These are phyloP conservation scores for Numenius arquata DNA, from an alignment of 2,113 vertebrate genomes.

Conservation along the genomic window DNA sequence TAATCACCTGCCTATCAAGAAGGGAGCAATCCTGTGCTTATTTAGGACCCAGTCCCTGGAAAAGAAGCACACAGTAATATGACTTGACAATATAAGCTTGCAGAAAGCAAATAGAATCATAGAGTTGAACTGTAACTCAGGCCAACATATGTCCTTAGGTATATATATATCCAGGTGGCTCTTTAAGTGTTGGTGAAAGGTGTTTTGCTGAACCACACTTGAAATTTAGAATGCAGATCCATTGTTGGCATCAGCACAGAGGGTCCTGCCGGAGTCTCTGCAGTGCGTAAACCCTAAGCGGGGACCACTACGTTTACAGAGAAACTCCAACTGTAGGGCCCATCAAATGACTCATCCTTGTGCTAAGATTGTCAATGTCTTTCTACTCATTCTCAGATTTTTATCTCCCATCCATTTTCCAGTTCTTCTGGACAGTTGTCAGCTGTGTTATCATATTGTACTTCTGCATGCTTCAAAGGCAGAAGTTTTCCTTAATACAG, in stretches of 20 bases:
- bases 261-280: neutral
- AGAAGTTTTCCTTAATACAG: neutral
- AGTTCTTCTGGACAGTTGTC: neutral
- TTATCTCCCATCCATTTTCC: neutral
- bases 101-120: neutral
- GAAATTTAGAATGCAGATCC: neutral
- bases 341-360: neutral
- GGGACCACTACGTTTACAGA: neutral
- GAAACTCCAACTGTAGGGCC: neutral
- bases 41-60: neutral
- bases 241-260: neutral
- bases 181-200: neutral
- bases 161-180: neutral
- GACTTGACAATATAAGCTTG: neutral
- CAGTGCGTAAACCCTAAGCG: neutral
- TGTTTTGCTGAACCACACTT: neutral
- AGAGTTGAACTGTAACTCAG: neutral
- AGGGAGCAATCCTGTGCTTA: neutral
- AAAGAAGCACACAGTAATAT: neutral
- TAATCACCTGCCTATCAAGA: neutral
- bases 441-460: neutral
- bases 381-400: neutral
- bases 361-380: neutral
- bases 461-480: neutral
- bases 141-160: neutral